phyloP scores from a whole-genome alignment of 2,113 vertebrate genomes.

The Monopterus albus region DNA sequence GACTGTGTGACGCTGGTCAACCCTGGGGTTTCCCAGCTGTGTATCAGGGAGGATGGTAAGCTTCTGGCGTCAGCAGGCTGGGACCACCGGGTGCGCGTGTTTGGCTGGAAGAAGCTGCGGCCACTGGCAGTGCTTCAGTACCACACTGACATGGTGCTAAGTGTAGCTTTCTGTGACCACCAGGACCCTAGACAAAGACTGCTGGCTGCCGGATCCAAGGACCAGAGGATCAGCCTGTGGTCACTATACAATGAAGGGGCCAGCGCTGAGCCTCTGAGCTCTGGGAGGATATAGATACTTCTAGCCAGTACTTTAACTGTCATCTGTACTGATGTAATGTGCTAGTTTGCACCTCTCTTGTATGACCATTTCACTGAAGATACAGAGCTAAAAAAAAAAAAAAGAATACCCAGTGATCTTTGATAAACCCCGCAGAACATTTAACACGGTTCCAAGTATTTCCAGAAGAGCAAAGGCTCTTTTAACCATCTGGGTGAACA shows the following conservation, averaged over 20 bases:
- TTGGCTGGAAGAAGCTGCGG: constrained; percentile 90
- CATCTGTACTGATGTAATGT: not conserved
- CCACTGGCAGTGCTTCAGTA: constrained; percentile 91
- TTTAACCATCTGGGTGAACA: no score
- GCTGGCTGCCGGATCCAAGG: constrained; percentile 91
- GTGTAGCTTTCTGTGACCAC: constrained; percentile 88
- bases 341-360: not conserved
- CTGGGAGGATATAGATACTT: constrained; percentile 17
- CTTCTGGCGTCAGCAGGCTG: constrained; percentile 91
- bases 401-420: no score
- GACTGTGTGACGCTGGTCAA: constrained; percentile 86
- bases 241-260: constrained; percentile 84
- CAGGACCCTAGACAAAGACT: constrained; percentile 77
- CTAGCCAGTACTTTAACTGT: not conserved
- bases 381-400: not conserved
- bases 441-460: no score
- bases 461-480: not conserved
- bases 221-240: constrained; percentile 94
- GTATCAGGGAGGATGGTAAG: constrained; percentile 87
- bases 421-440: no score
- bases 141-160: constrained; percentile 87
- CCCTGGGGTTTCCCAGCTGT: constrained; percentile 88
- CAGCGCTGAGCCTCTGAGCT: constrained; percentile 43
- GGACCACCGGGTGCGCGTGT: constrained; percentile 92
- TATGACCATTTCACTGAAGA: not conserved